Evolutionary conservation across 1,140 invertebrate species (phyloP).

Genomic region (Bombus impatiens): DNA sequence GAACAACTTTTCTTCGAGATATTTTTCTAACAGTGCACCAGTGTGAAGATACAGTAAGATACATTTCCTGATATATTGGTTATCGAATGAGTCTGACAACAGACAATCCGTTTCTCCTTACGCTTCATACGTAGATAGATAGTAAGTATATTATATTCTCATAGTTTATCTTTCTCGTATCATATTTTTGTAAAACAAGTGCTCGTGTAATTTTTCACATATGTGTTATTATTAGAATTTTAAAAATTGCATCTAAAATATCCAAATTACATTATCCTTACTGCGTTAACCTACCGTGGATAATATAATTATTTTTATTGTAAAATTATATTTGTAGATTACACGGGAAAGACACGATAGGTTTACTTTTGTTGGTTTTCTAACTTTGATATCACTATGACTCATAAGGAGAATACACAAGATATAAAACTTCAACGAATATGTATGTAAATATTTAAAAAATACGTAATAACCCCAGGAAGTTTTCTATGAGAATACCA

Average conservation of each 20-base stretch:
- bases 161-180: background rate
- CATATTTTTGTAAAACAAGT: background rate
- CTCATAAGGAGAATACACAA: too few relatives aligned
- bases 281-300: too few relatives aligned
- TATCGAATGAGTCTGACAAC: constrained; percentile 16
- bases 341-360: too few relatives aligned
- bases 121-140: background rate
- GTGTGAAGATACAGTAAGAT: background rate
- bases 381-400: too few relatives aligned
- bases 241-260: background rate
- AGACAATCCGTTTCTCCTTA: constrained; percentile 2
- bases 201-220: background rate
- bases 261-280: background rate
- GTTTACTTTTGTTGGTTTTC: too few relatives aligned
- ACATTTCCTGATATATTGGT: background rate
- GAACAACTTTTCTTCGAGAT: background rate
- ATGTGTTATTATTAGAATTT: background rate
- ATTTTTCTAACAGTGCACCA: background rate
- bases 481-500: too few relatives aligned
- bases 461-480: too few relatives aligned
- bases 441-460: too few relatives aligned
- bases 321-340: too few relatives aligned
- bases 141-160: background rate
- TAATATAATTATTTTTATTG: too few relatives aligned
- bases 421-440: too few relatives aligned